Base-by-base conservation (phyloP, 2,797 vertebrate species). In the Neomorphus geoffroyi region DNA sequence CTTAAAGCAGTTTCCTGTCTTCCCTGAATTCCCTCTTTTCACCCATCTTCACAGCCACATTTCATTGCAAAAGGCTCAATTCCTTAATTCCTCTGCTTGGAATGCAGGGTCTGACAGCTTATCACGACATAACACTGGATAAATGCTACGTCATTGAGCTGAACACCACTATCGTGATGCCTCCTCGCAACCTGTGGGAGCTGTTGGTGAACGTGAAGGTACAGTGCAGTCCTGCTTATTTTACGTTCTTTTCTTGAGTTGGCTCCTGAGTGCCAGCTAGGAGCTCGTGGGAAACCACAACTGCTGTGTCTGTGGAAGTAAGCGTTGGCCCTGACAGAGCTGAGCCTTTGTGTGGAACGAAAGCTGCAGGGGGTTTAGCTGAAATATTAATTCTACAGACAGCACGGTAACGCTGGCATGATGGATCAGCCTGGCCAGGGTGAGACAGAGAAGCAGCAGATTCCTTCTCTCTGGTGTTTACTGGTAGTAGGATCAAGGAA, bases 91-190 rank as follows among this genome's bases (percentile, higher is more conserved):
- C 50, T 94, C 50, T 82, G 61, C 80, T 84, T 92, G 53, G 26
- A 16, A 85, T 23, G 3, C 97, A 99, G 99, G 99, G 99, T 33
- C 97, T 99, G 94, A 99, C 99, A 0, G 99, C 99, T 30, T 99
- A 99, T 74, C 98, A 99, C 3, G 99, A 99, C 97, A 98, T 99
- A 51, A 98, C 98, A 9, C 97, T 99, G 97, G 99, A 99, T 97
- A 99, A 99, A 89, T 99, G 99, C 97, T 99, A 99, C 4, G 98
- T 99, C 65, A 99, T 98, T 1, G 98, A 99, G 92, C 98, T 99
- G 78, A 99, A 99, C 97, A 99, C 98, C 95, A 98, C 98, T 65
- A 98, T 99, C 0, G 99, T 99, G 92, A 98, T 99, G 98, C 99
- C 99, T 3, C 99, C 99, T 22, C 98, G 98, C 33, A 99, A 99